A percentile compares a stretch with the other conserved stretches of the same genome.
These are phyloP conservation scores for Sturnus vulgaris DNA, from an alignment of 2,113 vertebrate genomes.

Conservation along the genomic window DNA sequence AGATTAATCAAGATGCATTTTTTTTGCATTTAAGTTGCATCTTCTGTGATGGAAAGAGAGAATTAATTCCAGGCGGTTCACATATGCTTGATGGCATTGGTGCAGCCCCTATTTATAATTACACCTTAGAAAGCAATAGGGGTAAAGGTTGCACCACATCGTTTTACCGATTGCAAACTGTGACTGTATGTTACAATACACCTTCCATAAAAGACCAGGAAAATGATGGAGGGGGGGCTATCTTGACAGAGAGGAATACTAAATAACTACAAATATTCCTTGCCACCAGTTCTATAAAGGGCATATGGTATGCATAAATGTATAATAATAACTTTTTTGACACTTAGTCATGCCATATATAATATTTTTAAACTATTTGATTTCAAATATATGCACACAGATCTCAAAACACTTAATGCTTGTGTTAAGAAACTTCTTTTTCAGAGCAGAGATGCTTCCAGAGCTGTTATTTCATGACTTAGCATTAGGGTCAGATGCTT, in stretches of 20 bases:
- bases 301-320: background rate
- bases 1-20: background rate
- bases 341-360: background rate
- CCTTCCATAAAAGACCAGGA: background rate
- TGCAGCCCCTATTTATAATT: background rate
- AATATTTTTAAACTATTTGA: background rate
- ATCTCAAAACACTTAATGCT: background rate
- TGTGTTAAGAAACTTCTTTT: background rate
- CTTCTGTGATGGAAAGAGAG: constrained; percentile 7
- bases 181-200: background rate
- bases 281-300: background rate
- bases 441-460: background rate
- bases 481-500: background rate
- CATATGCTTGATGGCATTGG: background rate
- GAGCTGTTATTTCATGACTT: background rate
- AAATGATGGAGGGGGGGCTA: background rate
- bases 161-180: background rate
- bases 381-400: background rate
- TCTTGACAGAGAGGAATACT: background rate
- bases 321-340: background rate
- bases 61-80: constrained; percentile 15
- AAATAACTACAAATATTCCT: background rate
- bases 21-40: background rate
- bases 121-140: background rate
- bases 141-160: background rate